phyloP scores from a whole-genome alignment of 2,888 invertebrate genomes.

The Malthinus flaveolus region DNA sequence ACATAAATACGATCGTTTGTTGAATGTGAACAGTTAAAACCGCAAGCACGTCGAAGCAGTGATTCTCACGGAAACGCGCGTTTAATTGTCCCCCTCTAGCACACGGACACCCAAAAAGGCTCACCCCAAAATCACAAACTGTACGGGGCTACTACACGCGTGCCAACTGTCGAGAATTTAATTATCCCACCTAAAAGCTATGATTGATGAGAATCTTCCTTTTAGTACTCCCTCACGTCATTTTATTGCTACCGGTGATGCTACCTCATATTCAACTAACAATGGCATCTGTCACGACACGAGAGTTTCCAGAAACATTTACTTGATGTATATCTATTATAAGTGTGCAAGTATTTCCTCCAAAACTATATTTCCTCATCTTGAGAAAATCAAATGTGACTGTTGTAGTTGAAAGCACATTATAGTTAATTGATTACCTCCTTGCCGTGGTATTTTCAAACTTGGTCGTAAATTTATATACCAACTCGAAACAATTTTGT shows the following conservation, averaged over 20 bases:
- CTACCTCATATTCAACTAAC: constrained; percentile 19
- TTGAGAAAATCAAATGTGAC: constrained; percentile 7
- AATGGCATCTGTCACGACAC: constrained; percentile 14
- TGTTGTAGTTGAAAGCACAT: constrained; percentile 3
- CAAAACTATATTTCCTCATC: constrained; percentile 5
- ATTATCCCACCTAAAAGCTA: constrained; percentile 30
- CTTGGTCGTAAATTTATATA: neutral
- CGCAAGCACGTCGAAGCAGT: neutral
- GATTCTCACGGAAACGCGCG: constrained; percentile 30
- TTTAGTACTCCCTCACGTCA: constrained; percentile 23
- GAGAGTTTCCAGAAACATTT: constrained; percentile 8
- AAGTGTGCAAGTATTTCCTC: constrained; percentile 9
- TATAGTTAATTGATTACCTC: constrained; percentile 14
- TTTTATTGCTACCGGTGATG: constrained; percentile 28
- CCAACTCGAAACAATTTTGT: neutral
- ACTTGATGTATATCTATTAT: constrained; percentile 17
- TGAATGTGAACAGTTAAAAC: neutral
- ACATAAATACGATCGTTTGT: too few species aligned
- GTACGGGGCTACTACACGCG: constrained; percentile 25
- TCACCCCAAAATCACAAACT: constrained; percentile 16
- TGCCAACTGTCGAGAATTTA: constrained; percentile 31
- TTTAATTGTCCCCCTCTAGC: constrained; percentile 8
- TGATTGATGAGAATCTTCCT: constrained; percentile 29
- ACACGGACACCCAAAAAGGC: constrained; percentile 11
- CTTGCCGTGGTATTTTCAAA: neutral